Evolutionary conservation across 2,888 invertebrate species (phyloP).

Genomic region (Leptura quadrifasciata): DNA sequence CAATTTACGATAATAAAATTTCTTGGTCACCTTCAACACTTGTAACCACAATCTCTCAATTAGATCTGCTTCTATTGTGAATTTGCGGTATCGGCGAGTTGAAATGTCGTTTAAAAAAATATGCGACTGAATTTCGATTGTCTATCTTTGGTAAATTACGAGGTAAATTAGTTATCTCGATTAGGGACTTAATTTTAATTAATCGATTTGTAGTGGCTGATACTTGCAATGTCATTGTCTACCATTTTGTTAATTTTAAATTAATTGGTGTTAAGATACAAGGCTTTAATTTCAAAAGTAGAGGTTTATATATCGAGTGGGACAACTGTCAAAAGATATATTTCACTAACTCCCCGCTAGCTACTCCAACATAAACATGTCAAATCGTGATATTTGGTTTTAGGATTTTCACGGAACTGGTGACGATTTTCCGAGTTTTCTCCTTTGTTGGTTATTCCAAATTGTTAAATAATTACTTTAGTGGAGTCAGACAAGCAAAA

Average conservation of each 20-base stretch:
- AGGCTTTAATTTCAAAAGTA: too few species aligned
- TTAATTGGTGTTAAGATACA: too few species aligned
- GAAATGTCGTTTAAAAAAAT: not conserved
- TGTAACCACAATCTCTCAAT: slow-evolving; percentile 15
- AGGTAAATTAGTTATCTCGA: not conserved
- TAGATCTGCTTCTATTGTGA: slow-evolving; percentile 15
- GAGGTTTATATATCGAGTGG: too few species aligned
- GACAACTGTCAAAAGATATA: too few species aligned
- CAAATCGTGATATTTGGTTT: too few species aligned
- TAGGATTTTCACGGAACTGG: too few species aligned
- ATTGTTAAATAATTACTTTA: too few species aligned
- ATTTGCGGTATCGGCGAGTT: slow-evolving; percentile 11
- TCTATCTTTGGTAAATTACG: not conserved
- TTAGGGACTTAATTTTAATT: not conserved
- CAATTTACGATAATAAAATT: slow-evolving; percentile 3
- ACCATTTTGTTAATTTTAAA: not conserved
- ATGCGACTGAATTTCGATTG: not conserved
- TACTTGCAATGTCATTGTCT: not conserved
- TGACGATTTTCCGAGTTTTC: too few species aligned
- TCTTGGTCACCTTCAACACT: slow-evolving; percentile 25
- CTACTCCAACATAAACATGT: too few species aligned
- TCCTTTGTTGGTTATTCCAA: too few species aligned
- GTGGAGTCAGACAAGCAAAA: too few species aligned
- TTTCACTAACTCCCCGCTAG: too few species aligned
- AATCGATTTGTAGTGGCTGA: not conserved